These are phyloP conservation scores for Drosophila sechellia DNA, from an alignment of 1,140 invertebrate genomes.

Conservation along the genomic window DNA sequence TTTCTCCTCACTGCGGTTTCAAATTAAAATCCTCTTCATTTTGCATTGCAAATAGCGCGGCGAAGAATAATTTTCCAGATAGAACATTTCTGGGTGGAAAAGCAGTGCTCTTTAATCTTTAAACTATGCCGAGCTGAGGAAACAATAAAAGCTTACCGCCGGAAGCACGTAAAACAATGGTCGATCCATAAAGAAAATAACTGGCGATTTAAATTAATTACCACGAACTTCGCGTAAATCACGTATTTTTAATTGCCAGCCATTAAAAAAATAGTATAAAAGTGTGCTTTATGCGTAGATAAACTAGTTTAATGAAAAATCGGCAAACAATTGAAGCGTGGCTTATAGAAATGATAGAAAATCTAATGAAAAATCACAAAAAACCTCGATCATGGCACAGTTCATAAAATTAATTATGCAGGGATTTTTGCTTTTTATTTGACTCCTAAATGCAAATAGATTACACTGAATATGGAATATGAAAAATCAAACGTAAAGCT, in stretches of 20 bases:
- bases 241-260: background rate
- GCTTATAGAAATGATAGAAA: constrained; percentile 10
- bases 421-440: constrained; percentile 3
- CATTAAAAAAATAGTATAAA: constrained; percentile 4
- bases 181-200: constrained; percentile 17
- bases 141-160: constrained; percentile 8
- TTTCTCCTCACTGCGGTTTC: constrained; percentile 26
- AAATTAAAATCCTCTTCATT: constrained; percentile 59
- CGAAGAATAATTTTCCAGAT: constrained; percentile 18
- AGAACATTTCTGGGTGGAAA: background rate
- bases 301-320: constrained; percentile 9
- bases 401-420: constrained; percentile 14
- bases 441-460: background rate
- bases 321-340: background rate
- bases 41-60: constrained; percentile 44
- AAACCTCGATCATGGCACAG: background rate
- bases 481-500: background rate
- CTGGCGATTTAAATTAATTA: constrained; percentile 30
- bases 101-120: background rate
- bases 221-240: constrained; percentile 9
- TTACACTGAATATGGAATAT: background rate
- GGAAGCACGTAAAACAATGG: constrained; percentile 13
- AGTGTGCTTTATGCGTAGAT: constrained; percentile 12
- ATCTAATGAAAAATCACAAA: background rate
- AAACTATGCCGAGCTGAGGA: background rate